Base-by-base conservation (phyloP, 2,113 vertebrate genomes). In the Tachycineta bicolor region DNA sequence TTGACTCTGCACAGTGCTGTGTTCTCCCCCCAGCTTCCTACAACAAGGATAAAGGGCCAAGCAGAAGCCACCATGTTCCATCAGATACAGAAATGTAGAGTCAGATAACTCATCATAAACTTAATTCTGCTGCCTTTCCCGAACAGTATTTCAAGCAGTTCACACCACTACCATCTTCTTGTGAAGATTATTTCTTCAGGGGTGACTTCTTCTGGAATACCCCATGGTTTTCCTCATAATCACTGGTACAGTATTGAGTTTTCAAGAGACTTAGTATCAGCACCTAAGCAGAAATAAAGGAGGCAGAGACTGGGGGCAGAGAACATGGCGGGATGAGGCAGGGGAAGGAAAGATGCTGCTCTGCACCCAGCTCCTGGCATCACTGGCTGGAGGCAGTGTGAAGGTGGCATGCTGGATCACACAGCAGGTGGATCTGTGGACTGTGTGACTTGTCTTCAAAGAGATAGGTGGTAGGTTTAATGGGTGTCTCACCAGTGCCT, bases 401-500 rank as follows among this genome's bases (percentile, higher is more conserved):
- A 79, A 58, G 23, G 49, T 33, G 26, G 14, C 3, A 1, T 23
- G 50, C 41, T 59, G 28, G 34, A 64, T 60, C 44, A 52, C 33
- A 67, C 5, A 81, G 50, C 33, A 79, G 56, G 21, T 31, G 15
- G 23, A 29, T 75, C 58, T 82, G 65, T 76, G 26, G 25, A 47
- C 29, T 69, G 43, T 49, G 26, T 64, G 53, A 82, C 22, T 87
- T 64, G 21, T 76, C 33, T 73, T 85, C 1, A 1, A 41, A 69
- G 13, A 83, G 14, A 16, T 52, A 68, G 31, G 21, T 89, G 12
- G 25, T 67, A 71, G 31, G 37, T 90, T 93, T 71, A 71, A 92
- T 22, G 23, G 25, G 33, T 71, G n/a, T 84, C 98, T 98, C 92
- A 98, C 98, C 98, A 47, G 19, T 47, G 44, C 44, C 63, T 19